Evolutionary conservation across 2,888 invertebrate species (phyloP).

Genomic region (Tenthredo notha): DNA sequence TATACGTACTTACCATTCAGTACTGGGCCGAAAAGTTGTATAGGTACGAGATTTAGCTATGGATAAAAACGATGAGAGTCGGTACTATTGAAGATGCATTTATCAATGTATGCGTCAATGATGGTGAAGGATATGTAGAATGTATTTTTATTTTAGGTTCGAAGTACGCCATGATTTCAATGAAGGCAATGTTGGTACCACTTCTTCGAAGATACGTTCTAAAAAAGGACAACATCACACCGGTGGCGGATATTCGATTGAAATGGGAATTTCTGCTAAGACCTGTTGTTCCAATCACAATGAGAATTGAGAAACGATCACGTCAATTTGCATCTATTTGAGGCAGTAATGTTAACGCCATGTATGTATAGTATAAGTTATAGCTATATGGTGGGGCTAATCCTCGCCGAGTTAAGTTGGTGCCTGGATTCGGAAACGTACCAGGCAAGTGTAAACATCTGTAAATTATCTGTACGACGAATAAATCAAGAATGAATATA

Average conservation of each 20-base stretch:
- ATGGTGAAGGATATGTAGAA: neutral
- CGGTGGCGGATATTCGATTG: slow-evolving; percentile 59
- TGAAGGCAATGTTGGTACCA: slow-evolving; percentile 76
- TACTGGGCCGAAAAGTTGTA: slow-evolving; percentile 65
- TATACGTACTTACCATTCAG: slow-evolving; percentile 65
- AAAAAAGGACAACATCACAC: slow-evolving; percentile 59
- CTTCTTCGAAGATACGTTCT: slow-evolving; percentile 72
- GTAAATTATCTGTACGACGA: too few relatives aligned
- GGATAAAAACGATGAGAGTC: neutral
- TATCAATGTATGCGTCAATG: neutral
- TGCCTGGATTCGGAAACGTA: too few relatives aligned
- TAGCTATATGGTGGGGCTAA: too few relatives aligned
- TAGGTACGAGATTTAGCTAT: slow-evolving; percentile 59
- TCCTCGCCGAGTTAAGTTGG: too few relatives aligned
- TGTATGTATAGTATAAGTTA: too few relatives aligned
- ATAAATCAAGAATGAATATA: too few relatives aligned
- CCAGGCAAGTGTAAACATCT: too few relatives aligned
- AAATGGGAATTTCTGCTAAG: neutral
- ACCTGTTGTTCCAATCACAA: slow-evolving; percentile 56
- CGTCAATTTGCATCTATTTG: too few relatives aligned
- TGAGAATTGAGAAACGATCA: slow-evolving; percentile 60
- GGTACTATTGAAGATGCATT: slow-evolving; percentile 25
- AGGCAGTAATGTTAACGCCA: too few relatives aligned
- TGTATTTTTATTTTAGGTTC: slow-evolving; percentile 66
- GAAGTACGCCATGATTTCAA: slow-evolving; percentile 78